Conservation (phyloP, 2,113 vertebrate genomes). For the Ploceus nigricollis region DNA sequence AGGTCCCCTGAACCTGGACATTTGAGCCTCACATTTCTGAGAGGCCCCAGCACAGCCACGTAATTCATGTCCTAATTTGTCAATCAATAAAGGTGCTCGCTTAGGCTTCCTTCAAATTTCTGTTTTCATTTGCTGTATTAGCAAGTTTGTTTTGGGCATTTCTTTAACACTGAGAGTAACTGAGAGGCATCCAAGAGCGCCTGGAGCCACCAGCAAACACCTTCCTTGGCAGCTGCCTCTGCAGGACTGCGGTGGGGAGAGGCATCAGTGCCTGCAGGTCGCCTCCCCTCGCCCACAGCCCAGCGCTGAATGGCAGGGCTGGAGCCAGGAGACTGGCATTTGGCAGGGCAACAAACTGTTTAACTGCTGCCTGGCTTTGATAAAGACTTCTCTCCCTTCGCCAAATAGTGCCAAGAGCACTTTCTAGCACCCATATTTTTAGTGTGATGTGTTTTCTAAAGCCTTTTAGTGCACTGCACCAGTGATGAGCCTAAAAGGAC, state of each 20-base stretch:
- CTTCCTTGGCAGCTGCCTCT: rapidly evolving
- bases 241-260: neutral
- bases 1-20: neutral
- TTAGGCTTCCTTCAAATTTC: neutral
- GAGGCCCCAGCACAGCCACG: rapidly evolving
- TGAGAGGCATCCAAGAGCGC: neutral
- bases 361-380: neutral
- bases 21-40: neutral
- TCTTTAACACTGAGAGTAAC: neutral
- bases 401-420: neutral
- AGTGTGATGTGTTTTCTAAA: conserved; percentile 11
- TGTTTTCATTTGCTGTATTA: neutral
- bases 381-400: neutral
- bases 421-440: neutral
- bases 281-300: rapidly evolving
- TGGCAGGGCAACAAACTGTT: neutral
- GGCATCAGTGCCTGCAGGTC: rapidly evolving
- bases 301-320: rapidly evolving
- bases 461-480: conserved; percentile 21
- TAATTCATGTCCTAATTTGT: neutral
- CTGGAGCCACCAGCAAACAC: neutral
- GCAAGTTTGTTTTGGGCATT: neutral
- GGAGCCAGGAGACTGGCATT: neutral
- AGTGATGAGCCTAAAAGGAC: neutral
- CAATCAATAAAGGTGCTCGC: rapidly evolving